Conservation (phyloP, 1,140 invertebrate species). For the Nasonia longicornis region DNA sequence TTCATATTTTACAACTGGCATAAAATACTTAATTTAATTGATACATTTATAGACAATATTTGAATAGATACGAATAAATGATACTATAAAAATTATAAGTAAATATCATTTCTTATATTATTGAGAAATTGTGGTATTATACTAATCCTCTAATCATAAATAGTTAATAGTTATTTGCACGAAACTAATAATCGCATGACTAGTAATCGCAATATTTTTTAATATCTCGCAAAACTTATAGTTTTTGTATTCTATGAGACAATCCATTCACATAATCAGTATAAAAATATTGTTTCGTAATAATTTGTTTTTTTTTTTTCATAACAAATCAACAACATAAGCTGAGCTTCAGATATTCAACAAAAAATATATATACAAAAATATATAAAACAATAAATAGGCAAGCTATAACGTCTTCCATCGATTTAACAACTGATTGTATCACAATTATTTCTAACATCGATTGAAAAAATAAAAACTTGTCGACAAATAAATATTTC, state of each 20-base stretch:
- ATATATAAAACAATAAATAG: background rate
- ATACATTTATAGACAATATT: background rate
- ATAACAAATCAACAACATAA: background rate
- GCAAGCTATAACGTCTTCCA: background rate
- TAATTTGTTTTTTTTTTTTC: background rate
- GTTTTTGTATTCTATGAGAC: background rate
- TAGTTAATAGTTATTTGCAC: background rate
- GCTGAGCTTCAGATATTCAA: background rate
- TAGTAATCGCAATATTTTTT: background rate
- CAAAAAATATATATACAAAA: background rate
- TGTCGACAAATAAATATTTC: background rate
- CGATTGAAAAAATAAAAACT: background rate
- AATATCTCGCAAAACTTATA: background rate
- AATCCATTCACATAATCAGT: slow-evolving; percentile 10
- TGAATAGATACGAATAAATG: background rate
- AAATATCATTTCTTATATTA: background rate
- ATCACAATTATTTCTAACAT: background rate
- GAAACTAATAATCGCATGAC: background rate
- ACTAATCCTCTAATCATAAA: background rate
- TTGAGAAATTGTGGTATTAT: background rate
- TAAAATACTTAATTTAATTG: background rate
- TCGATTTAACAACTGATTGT: background rate
- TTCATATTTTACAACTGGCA: background rate
- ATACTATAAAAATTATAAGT: background rate
- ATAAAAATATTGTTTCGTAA: background rate